Evolutionary conservation across 2,797 vertebrate genomes (phyloP), one percentile per base, ranked within the genome.

Genomic region (Thunnus albacares): DNA sequence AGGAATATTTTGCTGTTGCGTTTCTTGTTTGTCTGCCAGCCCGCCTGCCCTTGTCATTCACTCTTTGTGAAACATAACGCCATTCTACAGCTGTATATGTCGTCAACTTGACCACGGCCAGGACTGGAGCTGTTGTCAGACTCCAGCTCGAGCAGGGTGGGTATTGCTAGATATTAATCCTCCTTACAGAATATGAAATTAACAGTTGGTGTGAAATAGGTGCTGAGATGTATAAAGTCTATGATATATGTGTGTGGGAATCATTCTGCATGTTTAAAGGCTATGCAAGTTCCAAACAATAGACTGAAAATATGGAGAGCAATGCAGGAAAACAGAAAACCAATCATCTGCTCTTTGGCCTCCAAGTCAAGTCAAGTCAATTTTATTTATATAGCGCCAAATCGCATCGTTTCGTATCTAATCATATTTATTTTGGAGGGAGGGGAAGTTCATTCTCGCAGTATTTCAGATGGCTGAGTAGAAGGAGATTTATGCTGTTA

Each of bases 11-110:
- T 52, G 35, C 84, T 63, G 90, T 90, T 72, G 68, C 35, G 28
- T 77, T 80, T 80, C 64, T 80, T 86, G 82, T 89, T 82, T 88
- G 82, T 74, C 73, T 72, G 81, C 75, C 84, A 76, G 78, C 66
- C 90, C 96, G 96, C 94, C 96, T 96, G 96, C 76, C 91, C 71
- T 92, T 77, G 84, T 93, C 93, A 72, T 75, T 96, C 95, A 93
- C 64, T 67, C 87, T 68, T 67, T 86, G 77, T 90, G 96, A 96
- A 97, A 97, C 84, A 71, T 58, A 90, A 96, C 30, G 78, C 93
- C 77, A 2, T 26, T 66, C 68, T 91, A 87, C 95, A 96, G 96
- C 95, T 96, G 95, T 72, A 80, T 65, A 90, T 93, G 93, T 93
- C 87, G 79, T 90, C 87, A 91, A 0, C 72, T 59, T 62, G 56